A percentile compares a stretch with the other conserved stretches of the same genome.
These are phyloP conservation scores for Lepidocyrtinus sp. DNA, from an alignment of 2,888 invertebrate species.

Conservation along the genomic window DNA sequence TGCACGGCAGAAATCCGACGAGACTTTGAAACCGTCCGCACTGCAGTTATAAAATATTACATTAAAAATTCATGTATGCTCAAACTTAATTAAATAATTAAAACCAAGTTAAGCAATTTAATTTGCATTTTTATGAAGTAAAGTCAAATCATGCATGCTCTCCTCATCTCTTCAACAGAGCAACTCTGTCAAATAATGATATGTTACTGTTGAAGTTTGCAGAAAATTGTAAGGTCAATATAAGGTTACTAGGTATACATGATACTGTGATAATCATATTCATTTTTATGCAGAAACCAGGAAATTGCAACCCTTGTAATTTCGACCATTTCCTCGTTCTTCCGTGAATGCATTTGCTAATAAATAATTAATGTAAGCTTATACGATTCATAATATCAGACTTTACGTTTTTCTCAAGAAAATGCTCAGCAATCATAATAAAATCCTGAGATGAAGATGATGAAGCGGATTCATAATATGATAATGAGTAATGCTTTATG, in stretches of 20 bases:
- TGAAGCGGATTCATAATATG: neutral
- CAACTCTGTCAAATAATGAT: constrained; percentile 9
- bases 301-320: neutral
- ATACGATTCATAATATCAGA: neutral
- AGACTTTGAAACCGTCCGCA: constrained; percentile 95
- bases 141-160: neutral
- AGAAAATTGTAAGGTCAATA: neutral
- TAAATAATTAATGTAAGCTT: neutral
- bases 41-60: constrained; percentile 76
- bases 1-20: constrained; percentile 94
- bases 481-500: neutral
- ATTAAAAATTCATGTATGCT: neutral
- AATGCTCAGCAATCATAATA: neutral
- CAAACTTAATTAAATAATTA: constrained; percentile 48
- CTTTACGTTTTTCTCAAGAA: neutral
- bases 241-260: constrained; percentile 1
- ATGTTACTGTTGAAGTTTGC: neutral
- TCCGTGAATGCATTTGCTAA: neutral
- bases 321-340: neutral
- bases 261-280: neutral
- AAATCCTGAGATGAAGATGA: neutral
- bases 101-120: constrained; percentile 47
- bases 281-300: neutral
- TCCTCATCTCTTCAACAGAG: no score
- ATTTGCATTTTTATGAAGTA: constrained; percentile 22